Evolutionary conservation across 2,113 vertebrate genomes (phyloP).

Genomic region (Bufo bufo): DNA sequence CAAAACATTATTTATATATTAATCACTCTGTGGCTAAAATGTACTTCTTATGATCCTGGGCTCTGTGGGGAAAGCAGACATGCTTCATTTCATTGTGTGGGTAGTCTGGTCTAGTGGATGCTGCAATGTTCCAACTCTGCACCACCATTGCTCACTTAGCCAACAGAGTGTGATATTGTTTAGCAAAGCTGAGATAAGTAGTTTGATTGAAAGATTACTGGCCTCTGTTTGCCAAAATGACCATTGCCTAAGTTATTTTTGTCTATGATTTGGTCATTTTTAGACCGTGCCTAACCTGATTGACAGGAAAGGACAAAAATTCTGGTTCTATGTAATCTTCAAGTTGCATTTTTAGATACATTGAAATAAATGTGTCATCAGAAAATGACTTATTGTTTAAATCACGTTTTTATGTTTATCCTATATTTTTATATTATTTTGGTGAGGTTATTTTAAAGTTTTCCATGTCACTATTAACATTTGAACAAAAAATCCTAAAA

Average conservation of each 20-base stretch:
- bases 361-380: background rate
- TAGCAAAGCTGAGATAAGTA: background rate
- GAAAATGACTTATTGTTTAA: no score
- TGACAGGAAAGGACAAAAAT: background rate
- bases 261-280: background rate
- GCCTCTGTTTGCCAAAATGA: background rate
- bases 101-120: slow-evolving; percentile 23
- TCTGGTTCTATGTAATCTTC: background rate
- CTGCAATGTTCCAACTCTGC: slow-evolving; percentile 21
- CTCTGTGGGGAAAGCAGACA: slow-evolving; percentile 28
- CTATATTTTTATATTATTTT: no score
- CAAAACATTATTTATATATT: slow-evolving; percentile 49
- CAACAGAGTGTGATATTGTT: background rate
- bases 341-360: background rate
- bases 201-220: background rate
- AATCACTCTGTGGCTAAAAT: slow-evolving; percentile 39
- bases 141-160: background rate
- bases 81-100: slow-evolving; percentile 51
- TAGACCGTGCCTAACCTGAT: background rate
- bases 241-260: background rate
- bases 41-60: slow-evolving; percentile 44
- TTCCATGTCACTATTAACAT: no score
- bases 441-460: no score
- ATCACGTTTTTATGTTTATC: no score
- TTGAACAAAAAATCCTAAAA: no score